Evolutionary conservation across 2,113 vertebrate species (phyloP).

Genomic region (Cephalopterus ornatus): DNA sequence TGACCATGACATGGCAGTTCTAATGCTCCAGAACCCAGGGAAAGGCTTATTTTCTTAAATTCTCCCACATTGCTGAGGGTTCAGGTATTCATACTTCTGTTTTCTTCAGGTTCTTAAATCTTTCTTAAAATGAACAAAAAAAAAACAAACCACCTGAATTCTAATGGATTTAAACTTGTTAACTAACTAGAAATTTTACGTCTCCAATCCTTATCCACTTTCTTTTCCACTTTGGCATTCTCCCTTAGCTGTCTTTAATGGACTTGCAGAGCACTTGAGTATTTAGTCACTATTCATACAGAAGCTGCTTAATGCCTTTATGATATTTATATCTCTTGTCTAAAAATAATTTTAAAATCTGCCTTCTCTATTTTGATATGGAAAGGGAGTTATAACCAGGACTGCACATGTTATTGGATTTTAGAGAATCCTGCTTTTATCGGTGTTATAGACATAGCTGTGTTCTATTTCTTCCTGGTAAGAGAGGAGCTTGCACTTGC

Average conservation of each 20-base stretch:
- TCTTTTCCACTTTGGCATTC: neutral
- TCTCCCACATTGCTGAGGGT: neutral
- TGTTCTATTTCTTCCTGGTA: neutral
- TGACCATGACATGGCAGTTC: neutral
- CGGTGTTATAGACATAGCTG: neutral
- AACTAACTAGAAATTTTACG: neutral
- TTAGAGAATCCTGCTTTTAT: neutral
- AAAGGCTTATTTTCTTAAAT: neutral
- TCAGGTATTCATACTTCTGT: neutral
- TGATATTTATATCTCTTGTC: neutral
- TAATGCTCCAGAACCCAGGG: neutral
- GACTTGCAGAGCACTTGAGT: neutral
- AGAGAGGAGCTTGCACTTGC: neutral
- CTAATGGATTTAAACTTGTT: neutral
- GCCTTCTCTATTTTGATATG: neutral
- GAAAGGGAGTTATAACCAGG: neutral
- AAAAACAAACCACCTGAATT: neutral
- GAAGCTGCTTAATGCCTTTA: neutral
- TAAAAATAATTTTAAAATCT: neutral
- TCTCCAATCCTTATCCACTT: neutral
- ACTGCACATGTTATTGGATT: neutral
- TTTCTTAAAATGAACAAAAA: neutral
- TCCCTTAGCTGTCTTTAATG: neutral
- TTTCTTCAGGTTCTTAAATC: neutral
- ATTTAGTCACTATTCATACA: neutral